Evolutionary conservation across 1,140 invertebrate genomes (phyloP), one percentile per base, ranked within the genome.

Genomic region (Chlorops oryzae): DNA sequence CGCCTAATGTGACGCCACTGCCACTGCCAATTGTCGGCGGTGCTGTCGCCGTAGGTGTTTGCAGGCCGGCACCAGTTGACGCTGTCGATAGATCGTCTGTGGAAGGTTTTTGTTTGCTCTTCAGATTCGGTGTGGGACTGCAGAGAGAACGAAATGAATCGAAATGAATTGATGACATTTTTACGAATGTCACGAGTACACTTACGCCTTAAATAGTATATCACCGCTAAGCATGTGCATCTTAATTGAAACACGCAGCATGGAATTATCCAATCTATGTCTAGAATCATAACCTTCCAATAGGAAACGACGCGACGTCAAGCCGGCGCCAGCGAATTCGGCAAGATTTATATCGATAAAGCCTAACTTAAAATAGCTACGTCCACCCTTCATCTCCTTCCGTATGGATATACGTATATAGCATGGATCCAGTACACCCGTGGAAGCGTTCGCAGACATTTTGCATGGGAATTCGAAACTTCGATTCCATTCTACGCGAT

Each of bases 161-260:
- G 34, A 25, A 34, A 22, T 43, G 23, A 22, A 22, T 6, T 41
- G 10, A 6, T n/a, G n/a, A n/a, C n/a, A n/a, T n/a, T n/a, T n/a
- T n/a, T n/a, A n/a, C n/a, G n/a, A n/a, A n/a, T n/a, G 5, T 22
- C 3, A 22, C 9, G 20, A 22, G 17, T 17, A 34, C 12, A 80
- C 87, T 85, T 75, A 96, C 93, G 92, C 92, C 88, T 97, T 96
- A 71, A 98, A 98, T 51, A 96, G 84, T 54, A 96, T 92, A 75
- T 98, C 95, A 40, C 93, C 93, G 40, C 89, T 88, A 44, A 94
- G 80, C 80, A 97, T 89, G 59, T 90, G 88, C 86, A 98, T 92
- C 62, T 86, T 83, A 54, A 98, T 88, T 43, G 86, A 82, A 50
- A 98, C 83, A 62, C 86, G 80, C 12, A 98, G 80, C 80, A 93